Percentiles rank a stretch among this genome's conserved stretches.
Evolutionary conservation across 2,888 invertebrate genomes (phyloP).

Genomic region (Torymus aiolomorphi): DNA sequence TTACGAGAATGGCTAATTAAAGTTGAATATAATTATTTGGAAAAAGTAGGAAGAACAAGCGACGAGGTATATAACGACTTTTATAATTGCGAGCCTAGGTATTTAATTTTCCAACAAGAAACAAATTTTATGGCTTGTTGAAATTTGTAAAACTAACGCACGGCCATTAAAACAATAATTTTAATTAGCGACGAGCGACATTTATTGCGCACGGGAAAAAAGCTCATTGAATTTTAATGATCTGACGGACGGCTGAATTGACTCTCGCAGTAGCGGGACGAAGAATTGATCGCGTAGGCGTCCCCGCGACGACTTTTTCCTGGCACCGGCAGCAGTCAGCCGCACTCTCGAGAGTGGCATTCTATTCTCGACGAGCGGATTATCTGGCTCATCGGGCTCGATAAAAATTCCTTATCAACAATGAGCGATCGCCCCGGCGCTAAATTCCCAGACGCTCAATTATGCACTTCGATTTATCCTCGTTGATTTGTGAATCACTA

Average conservation of each 20-base stretch:
- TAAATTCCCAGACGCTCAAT: neutral
- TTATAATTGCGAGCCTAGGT: no score
- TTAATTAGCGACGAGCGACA: conserved; percentile 31
- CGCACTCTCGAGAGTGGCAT: conserved; percentile 8
- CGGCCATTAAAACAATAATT: conserved; percentile 16
- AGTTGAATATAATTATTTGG: no score
- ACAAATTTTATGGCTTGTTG: neutral
- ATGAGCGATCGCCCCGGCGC: conserved; percentile 6
- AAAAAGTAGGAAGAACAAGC: no score
- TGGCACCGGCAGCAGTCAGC: neutral
- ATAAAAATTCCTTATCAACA: conserved; percentile 46
- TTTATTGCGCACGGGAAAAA: conserved; percentile 19
- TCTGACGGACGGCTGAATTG: conserved; percentile 17
- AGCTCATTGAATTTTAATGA: conserved; percentile 47
- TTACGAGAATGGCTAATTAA: no score
- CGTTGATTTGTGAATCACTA: neutral
- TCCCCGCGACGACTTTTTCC: conserved; percentile 33
- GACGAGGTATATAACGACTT: no score
- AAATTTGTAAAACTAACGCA: neutral
- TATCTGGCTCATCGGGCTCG: conserved; percentile 44
- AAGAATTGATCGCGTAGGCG: conserved; percentile 55
- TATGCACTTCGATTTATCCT: no score
- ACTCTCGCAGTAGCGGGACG: conserved; percentile 24
- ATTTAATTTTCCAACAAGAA: no score
- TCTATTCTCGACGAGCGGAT: conserved; percentile 45